A percentile compares a stretch with the other conserved stretches of the same genome.
Evolutionary conservation across 23 tunicate species (phyloP).

Genomic region (Trididemnum clinides): DNA sequence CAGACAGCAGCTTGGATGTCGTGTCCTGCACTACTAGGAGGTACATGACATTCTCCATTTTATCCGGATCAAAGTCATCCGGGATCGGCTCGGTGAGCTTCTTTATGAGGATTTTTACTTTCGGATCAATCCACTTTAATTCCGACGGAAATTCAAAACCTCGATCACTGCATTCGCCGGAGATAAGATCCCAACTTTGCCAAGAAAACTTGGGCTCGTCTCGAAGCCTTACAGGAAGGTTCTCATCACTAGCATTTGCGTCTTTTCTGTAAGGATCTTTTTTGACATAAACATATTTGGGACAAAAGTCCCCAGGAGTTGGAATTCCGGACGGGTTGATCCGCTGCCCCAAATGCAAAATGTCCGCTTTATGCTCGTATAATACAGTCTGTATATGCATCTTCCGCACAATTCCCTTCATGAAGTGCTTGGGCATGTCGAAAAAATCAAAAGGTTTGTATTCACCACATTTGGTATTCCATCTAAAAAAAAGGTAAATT

Average conservation of each 20-base stretch:
- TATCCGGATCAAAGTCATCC: slow-evolving; percentile 56
- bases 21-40: slow-evolving; percentile 75
- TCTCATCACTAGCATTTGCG: slow-evolving; percentile 35
- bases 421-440: slow-evolving; percentile 71
- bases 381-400: slow-evolving; percentile 84
- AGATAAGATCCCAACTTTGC: slow-evolving; percentile 75
- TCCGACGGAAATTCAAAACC: slow-evolving; percentile 82
- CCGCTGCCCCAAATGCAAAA: slow-evolving; percentile 26
- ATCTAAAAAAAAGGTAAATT: slow-evolving; percentile 28
- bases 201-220: slow-evolving; percentile 91
- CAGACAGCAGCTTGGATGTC: slow-evolving; percentile 57
- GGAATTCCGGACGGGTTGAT: slow-evolving; percentile 28
- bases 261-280: slow-evolving; percentile 81
- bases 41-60: slow-evolving; percentile 71
- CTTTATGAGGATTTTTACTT: slow-evolving; percentile 73
- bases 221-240: slow-evolving; percentile 54
- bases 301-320: slow-evolving; percentile 62
- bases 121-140: slow-evolving; percentile 86
- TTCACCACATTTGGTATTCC: slow-evolving; percentile 91
- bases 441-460: slow-evolving; percentile 84
- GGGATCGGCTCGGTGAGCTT: slow-evolving; percentile 79
- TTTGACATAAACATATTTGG: slow-evolving; percentile 66
- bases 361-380: slow-evolving; percentile 74
- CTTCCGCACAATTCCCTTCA: slow-evolving; percentile 81
- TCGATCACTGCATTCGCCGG: slow-evolving; percentile 38